Conservation (phyloP, 2,888 invertebrate species). For the Lasioglossum figueresi region DNA sequence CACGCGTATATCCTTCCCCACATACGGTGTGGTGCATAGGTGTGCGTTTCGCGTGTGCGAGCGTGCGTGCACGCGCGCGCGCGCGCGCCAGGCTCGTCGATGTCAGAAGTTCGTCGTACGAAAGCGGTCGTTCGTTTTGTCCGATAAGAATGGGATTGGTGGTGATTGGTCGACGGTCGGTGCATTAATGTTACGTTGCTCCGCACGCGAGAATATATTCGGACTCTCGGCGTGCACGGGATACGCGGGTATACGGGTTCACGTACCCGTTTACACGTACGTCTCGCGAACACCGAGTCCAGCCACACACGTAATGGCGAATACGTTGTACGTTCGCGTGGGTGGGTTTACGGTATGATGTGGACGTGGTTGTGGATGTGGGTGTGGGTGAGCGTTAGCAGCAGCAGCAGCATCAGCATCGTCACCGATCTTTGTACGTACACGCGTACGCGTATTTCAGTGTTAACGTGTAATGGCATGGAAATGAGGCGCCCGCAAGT, state of each 20-base stretch:
- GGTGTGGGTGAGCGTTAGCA: conserved; percentile 37
- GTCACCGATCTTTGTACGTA: conserved; percentile 25
- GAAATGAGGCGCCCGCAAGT: conserved; percentile 58
- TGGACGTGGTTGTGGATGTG: conserved; percentile 29
- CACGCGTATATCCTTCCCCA: not conserved
- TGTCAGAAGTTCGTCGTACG: conserved; percentile 47
- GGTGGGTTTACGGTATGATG: conserved; percentile 42
- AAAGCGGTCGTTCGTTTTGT: conserved; percentile 34
- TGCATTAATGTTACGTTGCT: conserved; percentile 16
- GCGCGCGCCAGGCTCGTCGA: conserved; percentile 20
- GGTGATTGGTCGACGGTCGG: conserved; percentile 35
- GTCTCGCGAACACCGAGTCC: not conserved
- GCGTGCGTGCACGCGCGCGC: conserved; percentile 43
- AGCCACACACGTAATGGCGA: conserved; percentile 1
- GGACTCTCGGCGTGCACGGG: not conserved
- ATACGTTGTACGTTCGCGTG: conserved; percentile 36
- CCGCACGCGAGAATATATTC: conserved; percentile 1
- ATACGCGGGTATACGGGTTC: not conserved
- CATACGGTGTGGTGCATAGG: not conserved
- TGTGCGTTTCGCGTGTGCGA: not conserved
- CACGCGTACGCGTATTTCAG: conserved; percentile 35
- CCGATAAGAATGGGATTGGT: conserved; percentile 42
- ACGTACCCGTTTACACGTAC: not conserved
- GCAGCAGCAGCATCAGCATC: not conserved
- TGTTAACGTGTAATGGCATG: conserved; percentile 53